Evolutionary conservation across 2,113 vertebrate species (phyloP), one percentile per base, ranked within the genome.

Genomic region (Channa maculata): DNA sequence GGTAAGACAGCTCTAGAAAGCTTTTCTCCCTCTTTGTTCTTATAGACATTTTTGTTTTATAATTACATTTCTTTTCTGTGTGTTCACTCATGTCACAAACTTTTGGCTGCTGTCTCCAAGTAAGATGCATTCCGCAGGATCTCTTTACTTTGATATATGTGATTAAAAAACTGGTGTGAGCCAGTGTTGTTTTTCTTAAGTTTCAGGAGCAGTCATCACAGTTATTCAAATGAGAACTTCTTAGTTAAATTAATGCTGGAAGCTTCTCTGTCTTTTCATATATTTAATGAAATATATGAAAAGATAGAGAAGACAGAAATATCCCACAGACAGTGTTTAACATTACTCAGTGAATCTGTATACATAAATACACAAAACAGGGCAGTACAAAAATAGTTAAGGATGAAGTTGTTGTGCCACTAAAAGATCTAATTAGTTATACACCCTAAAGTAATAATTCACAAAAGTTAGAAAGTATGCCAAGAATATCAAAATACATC

Each of bases 1-100:
- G 91, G 92, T 93, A 89, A 92, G 92, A 72, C 59, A 5, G 33
- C 6, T 45, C 51, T 52, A 58, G 38, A 65, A 33, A 33, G 34
- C 12, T 54, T 55, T 58, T 57, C 41, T 37, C 65, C 15, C 6
- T 72, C 24, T 43, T 38, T 77, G 8, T 11, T 71, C 4, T 34
- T 53, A 57, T 55, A 70, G 45, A 66, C 64, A 79, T 71, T 33
- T 1, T 36, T 41, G 77, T 55, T 65, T 36, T 3, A 46, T 12
- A 51, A 8, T 54, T 58, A 39, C 66, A 45, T n/a, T 52, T n/a
- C 41, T 61, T 13, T 34, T 73, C 7, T 64, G 45, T 68, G 59
- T 37, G 55, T 45, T 69, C 52, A 10, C 4, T 71, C 34, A 36
- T 50, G 45, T 62, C 13, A 53, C 34, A 80, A 83, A 87, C 65